Base-by-base conservation (phyloP, 2,888 invertebrate genomes). In the Chamaedrilus cognettii region DNA sequence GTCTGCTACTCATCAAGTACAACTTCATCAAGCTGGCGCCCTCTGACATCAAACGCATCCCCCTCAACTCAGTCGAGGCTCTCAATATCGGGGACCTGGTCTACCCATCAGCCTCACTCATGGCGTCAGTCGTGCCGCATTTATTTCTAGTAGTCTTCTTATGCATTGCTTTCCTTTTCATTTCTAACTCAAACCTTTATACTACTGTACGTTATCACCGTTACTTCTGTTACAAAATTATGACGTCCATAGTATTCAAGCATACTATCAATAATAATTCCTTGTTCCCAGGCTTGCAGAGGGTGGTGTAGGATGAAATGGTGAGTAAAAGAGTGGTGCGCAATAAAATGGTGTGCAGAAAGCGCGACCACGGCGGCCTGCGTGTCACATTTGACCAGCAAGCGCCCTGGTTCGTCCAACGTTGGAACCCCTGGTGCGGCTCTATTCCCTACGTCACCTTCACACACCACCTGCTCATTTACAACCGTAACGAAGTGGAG, bases 391-490 rank as follows among this genome's bases (percentile, higher is more conserved):
- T 93, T 90, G 70, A 62, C 15, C 91, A 91, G 79, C 88, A 88
- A 76, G 90, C 90, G 0, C 87, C 91, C 52, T 85, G 89, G 0
- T 80, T 83, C 68, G 77, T 81, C n/a, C 82, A 85, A 74, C 77
- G 89, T 68, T 94, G 94, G 94, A 93, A 93, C 83, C 93, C 93
- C 0, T 92, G 92, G 85, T 88, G 89, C 72, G 88, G 88, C 68
- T 88, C 90, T 67, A 90, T 93, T 70, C 93, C 93, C 0, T 91
- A 89, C 85, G 83, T 89, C 35, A 93, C 92, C 0, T 90, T 90
- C 75, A 88, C 91, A 0, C 91, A 91, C 65, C 94, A 94, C 84
- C 93, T 93, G 5, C 72, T 84, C 31, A 72, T 82, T 42, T 83
- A 83, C 77, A 79, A 78, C 69, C 76, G 77, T 1, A 78, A 80